Conservation (phyloP, 2,113 vertebrate species). For the Corythornis vintsioides region DNA sequence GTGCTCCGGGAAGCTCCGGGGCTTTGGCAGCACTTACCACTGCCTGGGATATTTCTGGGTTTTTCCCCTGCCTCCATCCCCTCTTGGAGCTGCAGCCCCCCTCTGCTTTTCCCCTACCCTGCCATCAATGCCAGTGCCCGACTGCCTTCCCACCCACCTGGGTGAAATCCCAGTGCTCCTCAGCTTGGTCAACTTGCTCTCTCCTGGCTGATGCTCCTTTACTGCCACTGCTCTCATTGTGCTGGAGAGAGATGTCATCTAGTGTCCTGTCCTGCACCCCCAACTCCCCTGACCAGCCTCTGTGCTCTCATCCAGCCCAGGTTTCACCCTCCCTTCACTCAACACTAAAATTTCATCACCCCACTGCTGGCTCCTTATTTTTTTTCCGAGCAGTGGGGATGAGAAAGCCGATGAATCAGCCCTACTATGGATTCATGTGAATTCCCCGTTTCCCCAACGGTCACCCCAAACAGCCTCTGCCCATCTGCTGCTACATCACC, state of each 20-base stretch:
- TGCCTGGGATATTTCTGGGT: not conserved
- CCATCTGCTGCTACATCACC: not conserved
- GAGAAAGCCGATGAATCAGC: conserved; percentile 46
- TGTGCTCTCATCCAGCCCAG: not conserved
- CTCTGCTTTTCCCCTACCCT: not conserved
- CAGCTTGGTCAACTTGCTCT: not conserved
- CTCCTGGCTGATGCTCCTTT: not conserved
- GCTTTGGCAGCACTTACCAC: conserved; percentile 23
- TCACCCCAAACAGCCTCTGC: not conserved
- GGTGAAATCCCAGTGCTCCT: not conserved
- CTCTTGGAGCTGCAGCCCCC: not conserved
- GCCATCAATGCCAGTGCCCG: not conserved
- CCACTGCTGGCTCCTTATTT: not conserved
- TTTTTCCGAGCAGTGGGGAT: not conserved
- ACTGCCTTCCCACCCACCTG: not conserved
- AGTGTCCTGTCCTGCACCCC: not conserved
- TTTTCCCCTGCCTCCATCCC: not conserved
- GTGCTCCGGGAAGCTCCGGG: not conserved
- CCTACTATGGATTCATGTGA: conserved; percentile 14
- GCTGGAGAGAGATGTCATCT: not conserved
- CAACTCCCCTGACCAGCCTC: not conserved
- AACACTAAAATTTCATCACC: not conserved
- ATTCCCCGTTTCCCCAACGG: not conserved
- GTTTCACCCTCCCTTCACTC: not conserved
- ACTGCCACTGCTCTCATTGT: not conserved